Evolutionary conservation across 2,113 vertebrate genomes (phyloP), one percentile per base, ranked within the genome.

Genomic region (Ceyx cyanopectus): DNA sequence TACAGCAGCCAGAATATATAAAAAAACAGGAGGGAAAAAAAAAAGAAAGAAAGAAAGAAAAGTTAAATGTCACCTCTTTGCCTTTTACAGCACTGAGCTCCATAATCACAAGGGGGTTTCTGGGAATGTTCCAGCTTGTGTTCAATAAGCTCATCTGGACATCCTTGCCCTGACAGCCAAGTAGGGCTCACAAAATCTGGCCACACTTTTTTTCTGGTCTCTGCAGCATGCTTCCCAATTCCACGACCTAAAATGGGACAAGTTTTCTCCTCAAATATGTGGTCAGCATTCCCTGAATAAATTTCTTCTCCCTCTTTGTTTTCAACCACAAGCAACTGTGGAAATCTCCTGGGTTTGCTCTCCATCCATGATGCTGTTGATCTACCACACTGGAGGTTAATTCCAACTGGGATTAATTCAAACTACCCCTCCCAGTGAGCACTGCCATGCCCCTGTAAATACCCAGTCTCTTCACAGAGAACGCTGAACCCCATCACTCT

Each of bases 61-160:
- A 56, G 51, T 77, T 78, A 94, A 82, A 85, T 89, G 60, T 50
- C 72, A 89, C 30, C 6, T 63, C 43, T 94, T 80, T 63, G 68
- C 46, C 16, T 74, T 89, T 85, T 67, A 84, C 91, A 91, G 70
- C 43, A 66, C 26, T 30, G 60, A 29, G 77, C 18, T 85, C 51
- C 17, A 45, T 30, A 93, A 87, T 32, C 50, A 60, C 40, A 87
- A 67, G 40, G 65, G 48, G 63, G 75, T 74, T 85, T 78, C 56
- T 43, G 79, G 43, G 61, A 22, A 66, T 23, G 24, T 56, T 92
- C 54, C 51, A 89, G 61, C 14, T 46, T 66, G 29, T 51, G 14
- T 82, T 80, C 40, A 57, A 34, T 48, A 77, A 60, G 5, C 34
- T 58, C 62, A 61, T 10, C 43, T 12, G 60, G 21, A 57, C 32